Conservation (phyloP, 1,140 invertebrate genomes). For the Zaprionus vittiger region DNA sequence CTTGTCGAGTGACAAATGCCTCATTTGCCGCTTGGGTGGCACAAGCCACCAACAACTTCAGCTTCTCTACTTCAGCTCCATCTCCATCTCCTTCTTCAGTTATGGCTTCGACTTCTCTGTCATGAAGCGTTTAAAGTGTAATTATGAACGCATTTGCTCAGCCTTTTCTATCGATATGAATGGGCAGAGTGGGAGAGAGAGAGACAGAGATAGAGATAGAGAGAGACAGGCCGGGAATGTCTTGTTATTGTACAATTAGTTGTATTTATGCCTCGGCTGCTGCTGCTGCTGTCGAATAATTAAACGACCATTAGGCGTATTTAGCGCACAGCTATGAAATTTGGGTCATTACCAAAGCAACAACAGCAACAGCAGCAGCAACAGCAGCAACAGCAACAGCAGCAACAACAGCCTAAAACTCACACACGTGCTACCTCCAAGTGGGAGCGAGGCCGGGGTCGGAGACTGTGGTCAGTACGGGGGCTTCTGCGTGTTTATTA, state of each 20-base stretch:
- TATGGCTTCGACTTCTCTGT: not conserved
- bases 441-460: constrained; percentile 39
- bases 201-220: constrained; percentile 2
- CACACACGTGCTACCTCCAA: constrained; percentile 63
- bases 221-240: constrained; percentile 27
- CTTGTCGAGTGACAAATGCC: not conserved
- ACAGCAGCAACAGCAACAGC: constrained; percentile 2
- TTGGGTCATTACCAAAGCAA: constrained; percentile 75
- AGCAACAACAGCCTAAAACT: constrained; percentile 63
- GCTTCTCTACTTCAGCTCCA: not conserved
- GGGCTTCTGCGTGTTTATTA: constrained; percentile 64
- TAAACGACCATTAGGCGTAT: constrained; percentile 80
- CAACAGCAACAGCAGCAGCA: constrained; percentile 28
- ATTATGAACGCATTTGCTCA: constrained; percentile 49
- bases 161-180: constrained; percentile 45
- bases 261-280: constrained; percentile 67
- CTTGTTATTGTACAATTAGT: constrained; percentile 80
- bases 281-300: constrained; percentile 71
- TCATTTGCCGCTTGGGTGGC: constrained; percentile 6
- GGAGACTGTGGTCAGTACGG: not conserved
- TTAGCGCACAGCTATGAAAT: constrained; percentile 68
- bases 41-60: not conserved
- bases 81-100: not conserved
- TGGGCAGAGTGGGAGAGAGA: constrained; percentile 7
- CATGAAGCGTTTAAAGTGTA: constrained; percentile 43